Percentiles rank a stretch among this genome's conserved stretches.
Conservation (phyloP, 2,113 vertebrate species). For the Tenrec ecaudatus region DNA sequence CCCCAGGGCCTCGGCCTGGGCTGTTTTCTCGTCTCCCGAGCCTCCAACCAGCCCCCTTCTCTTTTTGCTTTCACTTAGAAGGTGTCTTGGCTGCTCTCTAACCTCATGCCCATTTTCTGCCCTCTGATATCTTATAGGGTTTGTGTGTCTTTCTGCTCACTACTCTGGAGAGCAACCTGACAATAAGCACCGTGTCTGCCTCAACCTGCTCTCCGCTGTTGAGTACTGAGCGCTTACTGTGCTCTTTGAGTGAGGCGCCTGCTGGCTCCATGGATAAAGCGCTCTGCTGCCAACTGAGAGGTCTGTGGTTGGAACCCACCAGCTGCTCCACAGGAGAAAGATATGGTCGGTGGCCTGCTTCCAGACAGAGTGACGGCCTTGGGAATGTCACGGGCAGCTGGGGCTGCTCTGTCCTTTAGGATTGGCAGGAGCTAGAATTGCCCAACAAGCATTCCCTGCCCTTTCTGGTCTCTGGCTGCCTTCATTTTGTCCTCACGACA, state of each 20-base stretch:
- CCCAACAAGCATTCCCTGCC: no score
- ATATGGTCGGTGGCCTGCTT: no score
- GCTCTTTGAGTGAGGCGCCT: neutral
- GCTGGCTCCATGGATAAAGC: no score
- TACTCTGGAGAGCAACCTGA: neutral
- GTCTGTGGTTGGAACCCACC: no score
- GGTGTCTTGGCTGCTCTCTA: neutral
- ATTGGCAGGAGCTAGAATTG: no score
- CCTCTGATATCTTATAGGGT: neutral
- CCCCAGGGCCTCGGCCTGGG: neutral
- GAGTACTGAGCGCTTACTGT: rapidly evolving
- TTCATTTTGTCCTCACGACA: neutral
- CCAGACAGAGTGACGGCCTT: no score
- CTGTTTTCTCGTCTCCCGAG: neutral
- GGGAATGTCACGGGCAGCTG: no score
- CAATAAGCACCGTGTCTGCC: neutral
- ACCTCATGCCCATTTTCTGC: neutral
- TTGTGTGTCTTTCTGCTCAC: neutral
- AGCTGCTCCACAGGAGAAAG: no score
- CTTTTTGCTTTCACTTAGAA: neutral
- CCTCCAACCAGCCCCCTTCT: neutral
- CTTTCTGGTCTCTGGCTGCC: neutral
- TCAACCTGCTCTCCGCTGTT: neutral
- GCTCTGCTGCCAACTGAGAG: no score
- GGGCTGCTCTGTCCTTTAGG: no score